Conservation (phyloP, 1,140 invertebrate genomes). For the Aphidius ervi region DNA sequence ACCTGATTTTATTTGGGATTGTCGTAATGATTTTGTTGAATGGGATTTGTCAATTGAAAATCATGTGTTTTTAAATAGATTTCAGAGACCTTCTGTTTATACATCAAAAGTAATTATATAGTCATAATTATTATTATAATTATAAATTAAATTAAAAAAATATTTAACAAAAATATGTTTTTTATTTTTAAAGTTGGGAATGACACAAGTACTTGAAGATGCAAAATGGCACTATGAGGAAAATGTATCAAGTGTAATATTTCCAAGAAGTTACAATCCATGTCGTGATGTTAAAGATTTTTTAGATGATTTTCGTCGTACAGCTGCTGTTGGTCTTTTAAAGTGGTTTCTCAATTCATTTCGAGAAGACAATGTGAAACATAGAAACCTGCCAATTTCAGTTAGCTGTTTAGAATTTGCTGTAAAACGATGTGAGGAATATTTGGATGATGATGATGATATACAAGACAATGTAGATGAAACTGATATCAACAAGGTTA, state of each 20-base stretch:
- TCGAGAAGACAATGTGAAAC: constrained; percentile 30
- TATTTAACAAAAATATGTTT: not conserved
- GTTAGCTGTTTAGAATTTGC: constrained; percentile 54
- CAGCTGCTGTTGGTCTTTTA: constrained; percentile 60
- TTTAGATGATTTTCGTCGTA: constrained; percentile 61
- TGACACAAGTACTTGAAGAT: constrained; percentile 60
- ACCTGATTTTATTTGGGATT: constrained; percentile 48
- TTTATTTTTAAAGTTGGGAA: constrained; percentile 48
- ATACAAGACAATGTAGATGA: constrained; percentile 58
- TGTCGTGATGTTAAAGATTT: constrained; percentile 55
- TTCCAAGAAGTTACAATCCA: constrained; percentile 65
- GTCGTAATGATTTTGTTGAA: constrained; percentile 43
- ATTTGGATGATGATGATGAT: constrained; percentile 41
- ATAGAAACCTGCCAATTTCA: constrained; percentile 35
- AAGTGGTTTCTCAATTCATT: constrained; percentile 52
- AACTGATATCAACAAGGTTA: constrained; percentile 34
- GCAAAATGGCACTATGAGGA: constrained; percentile 61
- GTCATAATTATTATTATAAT: not conserved
- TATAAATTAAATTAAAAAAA: too few relatives aligned
- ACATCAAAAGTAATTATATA: constrained; percentile 42
- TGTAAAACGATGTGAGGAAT: constrained; percentile 55
- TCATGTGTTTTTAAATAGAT: constrained; percentile 39
- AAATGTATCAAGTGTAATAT: constrained; percentile 57
- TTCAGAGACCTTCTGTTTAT: constrained; percentile 40
- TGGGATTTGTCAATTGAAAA: constrained; percentile 37